Evolutionary conservation across 2,888 invertebrate genomes (phyloP).

Genomic region (Lasioglossum leucozonium): DNA sequence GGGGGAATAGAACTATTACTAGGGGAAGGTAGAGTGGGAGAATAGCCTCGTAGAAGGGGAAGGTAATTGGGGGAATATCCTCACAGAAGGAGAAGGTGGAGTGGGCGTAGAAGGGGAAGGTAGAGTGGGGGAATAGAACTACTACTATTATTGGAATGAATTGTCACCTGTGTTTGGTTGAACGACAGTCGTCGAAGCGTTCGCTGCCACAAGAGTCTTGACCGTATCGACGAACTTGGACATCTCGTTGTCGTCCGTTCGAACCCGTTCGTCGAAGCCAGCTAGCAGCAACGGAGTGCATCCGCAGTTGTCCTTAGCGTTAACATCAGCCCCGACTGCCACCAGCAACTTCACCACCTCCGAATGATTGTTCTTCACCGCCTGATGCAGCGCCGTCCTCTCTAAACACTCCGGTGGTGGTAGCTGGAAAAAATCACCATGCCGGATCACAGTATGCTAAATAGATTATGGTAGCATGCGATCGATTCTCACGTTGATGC

Average conservation of each 20-base stretch:
- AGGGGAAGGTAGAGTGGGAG: too few relatives aligned
- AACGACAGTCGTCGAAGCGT: constrained; percentile 65
- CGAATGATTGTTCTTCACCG: constrained; percentile 81
- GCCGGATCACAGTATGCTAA: neutral
- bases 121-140: too few relatives aligned
- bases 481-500: constrained; percentile 25
- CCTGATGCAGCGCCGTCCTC: constrained; percentile 82
- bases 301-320: constrained; percentile 80
- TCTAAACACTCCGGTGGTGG: constrained; percentile 82
- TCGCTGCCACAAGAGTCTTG: constrained; percentile 77
- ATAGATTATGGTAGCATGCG: neutral
- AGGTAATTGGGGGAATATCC: too few relatives aligned
- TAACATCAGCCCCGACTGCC: constrained; percentile 78
- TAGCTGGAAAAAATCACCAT: constrained; percentile 69
- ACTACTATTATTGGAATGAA: too few relatives aligned
- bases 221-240: constrained; percentile 80
- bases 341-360: constrained; percentile 80
- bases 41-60: too few relatives aligned
- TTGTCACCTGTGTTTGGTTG: constrained; percentile 69
- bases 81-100: too few relatives aligned
- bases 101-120: too few relatives aligned
- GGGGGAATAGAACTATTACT: too few relatives aligned
- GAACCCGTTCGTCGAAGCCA: constrained; percentile 75
- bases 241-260: constrained; percentile 61
- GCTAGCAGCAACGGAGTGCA: constrained; percentile 83